Evolutionary conservation across 2,888 invertebrate genomes (phyloP).

Genomic region (Ophion ellenae): DNA sequence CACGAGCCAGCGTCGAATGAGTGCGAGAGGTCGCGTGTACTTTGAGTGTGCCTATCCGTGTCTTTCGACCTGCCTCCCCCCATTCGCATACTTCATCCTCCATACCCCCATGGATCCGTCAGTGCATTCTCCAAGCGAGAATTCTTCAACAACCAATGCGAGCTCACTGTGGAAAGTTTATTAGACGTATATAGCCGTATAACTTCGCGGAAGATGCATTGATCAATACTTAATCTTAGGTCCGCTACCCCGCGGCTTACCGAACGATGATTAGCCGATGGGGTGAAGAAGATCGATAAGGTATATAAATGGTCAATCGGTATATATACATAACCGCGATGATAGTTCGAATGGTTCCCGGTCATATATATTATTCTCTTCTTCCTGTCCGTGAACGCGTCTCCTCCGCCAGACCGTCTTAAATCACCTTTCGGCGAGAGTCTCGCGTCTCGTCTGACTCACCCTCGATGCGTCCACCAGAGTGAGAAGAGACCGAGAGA

Average conservation of each 20-base stretch:
- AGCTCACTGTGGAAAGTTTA: slow-evolving; percentile 29
- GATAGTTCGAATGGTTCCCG: slow-evolving; percentile 39
- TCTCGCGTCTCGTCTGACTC: slow-evolving; percentile 56
- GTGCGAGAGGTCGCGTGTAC: slow-evolving; percentile 67
- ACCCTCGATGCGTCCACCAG: slow-evolving; percentile 31
- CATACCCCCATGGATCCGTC: slow-evolving; percentile 9
- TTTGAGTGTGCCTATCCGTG: slow-evolving; percentile 61
- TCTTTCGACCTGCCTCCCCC: slow-evolving; percentile 31
- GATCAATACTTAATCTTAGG: slow-evolving; percentile 70
- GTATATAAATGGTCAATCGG: slow-evolving; percentile 76
- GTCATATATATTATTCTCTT: slow-evolving; percentile 29
- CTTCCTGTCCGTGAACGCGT: slow-evolving; percentile 30
- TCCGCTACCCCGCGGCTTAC: slow-evolving; percentile 1
- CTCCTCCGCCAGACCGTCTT: slow-evolving; percentile 47
- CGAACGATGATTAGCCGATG: slow-evolving; percentile 59
- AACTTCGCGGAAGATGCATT: slow-evolving; percentile 49
- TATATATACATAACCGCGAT: slow-evolving; percentile 64
- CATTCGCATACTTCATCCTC: slow-evolving; percentile 9
- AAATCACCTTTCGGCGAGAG: slow-evolving; percentile 56
- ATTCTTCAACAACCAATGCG: slow-evolving; percentile 28
- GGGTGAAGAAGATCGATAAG: slow-evolving; percentile 63
- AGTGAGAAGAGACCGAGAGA: slow-evolving; percentile 40
- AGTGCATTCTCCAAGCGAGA: slow-evolving; percentile 36
- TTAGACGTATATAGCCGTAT: slow-evolving; percentile 30
- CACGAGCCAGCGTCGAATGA: slow-evolving; percentile 68